Evolutionary conservation across 1,140 invertebrate species (phyloP).

Genomic region (Spodoptera frugiperda): DNA sequence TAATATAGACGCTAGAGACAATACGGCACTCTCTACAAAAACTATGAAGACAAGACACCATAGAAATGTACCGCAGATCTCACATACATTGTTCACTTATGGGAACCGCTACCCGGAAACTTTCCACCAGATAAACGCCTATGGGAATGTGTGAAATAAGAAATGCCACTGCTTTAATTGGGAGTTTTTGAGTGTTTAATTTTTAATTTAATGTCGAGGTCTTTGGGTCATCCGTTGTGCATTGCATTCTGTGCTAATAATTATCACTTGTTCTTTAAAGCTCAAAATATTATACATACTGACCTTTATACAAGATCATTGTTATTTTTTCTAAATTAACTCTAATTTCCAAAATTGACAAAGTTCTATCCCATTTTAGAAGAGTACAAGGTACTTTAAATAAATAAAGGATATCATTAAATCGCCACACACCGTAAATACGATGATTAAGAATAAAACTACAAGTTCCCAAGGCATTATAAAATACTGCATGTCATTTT

Average conservation of each 20-base stretch:
- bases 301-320: too few species aligned
- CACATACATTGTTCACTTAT: constrained; percentile 52
- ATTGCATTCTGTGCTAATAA: not conserved
- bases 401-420: not conserved
- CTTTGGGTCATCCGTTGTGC: not conserved
- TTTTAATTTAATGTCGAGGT: not conserved
- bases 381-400: too few species aligned
- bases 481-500: constrained; percentile 47
- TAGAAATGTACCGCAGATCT: constrained; percentile 49
- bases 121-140: constrained; percentile 48
- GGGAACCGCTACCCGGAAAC: constrained; percentile 57
- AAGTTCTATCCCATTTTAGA: too few species aligned
- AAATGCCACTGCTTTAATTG: constrained; percentile 33
- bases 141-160: constrained; percentile 40
- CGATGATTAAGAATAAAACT: constrained; percentile 29
- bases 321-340: too few species aligned
- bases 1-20: constrained; percentile 13
- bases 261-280: not conserved
- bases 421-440: not conserved
- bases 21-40: constrained; percentile 36
- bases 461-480: constrained; percentile 43
- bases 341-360: too few species aligned
- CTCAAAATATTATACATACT: not conserved
- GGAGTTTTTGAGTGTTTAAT: not conserved
- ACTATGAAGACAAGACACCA: constrained; percentile 47